Evolutionary conservation across 1,140 invertebrate species (phyloP), one percentile per base, ranked within the genome.

Genomic region (Lepidurus apus): DNA sequence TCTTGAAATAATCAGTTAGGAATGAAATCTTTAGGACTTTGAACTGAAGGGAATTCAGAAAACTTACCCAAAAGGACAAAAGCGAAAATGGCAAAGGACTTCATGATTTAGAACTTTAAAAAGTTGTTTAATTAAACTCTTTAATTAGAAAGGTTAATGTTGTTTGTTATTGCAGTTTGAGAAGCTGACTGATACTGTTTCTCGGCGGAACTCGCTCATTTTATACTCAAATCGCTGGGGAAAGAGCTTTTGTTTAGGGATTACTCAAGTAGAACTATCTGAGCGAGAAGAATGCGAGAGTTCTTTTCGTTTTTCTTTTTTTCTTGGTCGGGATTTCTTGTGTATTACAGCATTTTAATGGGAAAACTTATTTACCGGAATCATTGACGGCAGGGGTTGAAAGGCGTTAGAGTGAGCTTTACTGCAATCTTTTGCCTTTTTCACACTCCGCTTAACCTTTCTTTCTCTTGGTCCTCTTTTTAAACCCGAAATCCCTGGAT

Each of bases 361-460:
- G 34, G 34, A 34, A 34, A 34, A 34, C 34, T 34, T 34, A 34
- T 34, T 34, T 34, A 17, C 13, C 17, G 53, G 53, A 9, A 65
- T n/a, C 9, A 65, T 65, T 17, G 7, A 21, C 8, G 53, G 21
- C 21, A 7, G 53, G 53, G n/a, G 21, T 13, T 17, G 17, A 65
- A 17, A 65, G 17, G 0, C 7, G 0, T 13, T 65, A n/a, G 17
- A 8, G 5, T 17, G 21, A 65, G 7, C 17, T 21, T 21, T 13
- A 21, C 21, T 17, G 45, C 45, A 47, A 47, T 47, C 53, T 65
- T 65, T 65, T 13, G 13, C 53, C 53, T 13, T 9, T 65, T 65
- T 65, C 53, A 65, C 53, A 65, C 53, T 65, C 8, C 53, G 53
- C 53, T 65, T 11, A 65, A 65, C 45, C 45, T 47, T 47, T 47